Evolutionary conservation across 1,140 invertebrate species (phyloP).

Genomic region (Nymphalis io): DNA sequence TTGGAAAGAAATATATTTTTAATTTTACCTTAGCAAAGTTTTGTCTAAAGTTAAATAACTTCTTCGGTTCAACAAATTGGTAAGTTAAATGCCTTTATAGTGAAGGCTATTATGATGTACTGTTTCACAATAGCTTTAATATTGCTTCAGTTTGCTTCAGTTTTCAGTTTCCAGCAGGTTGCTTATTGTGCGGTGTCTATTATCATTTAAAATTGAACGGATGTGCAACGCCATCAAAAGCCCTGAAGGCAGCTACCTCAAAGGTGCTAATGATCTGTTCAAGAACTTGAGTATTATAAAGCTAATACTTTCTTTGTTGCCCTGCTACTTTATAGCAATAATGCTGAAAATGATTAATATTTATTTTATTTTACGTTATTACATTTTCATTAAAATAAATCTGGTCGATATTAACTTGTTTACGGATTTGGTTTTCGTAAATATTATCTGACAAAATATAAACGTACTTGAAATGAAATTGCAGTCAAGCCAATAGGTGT

Average conservation of each 20-base stretch:
- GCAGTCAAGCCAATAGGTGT: slow-evolving; percentile 59
- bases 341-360: not conserved
- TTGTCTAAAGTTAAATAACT: not conserved
- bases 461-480: slow-evolving; percentile 48
- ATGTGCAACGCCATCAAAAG: slow-evolving; percentile 29
- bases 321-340: not conserved
- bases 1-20: too few relatives aligned
- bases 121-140: slow-evolving; percentile 22
- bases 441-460: not conserved
- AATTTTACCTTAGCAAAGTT: not conserved
- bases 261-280: slow-evolving; percentile 27
- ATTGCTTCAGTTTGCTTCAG: slow-evolving; percentile 17
- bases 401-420: too few relatives aligned
- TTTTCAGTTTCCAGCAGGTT: slow-evolving; percentile 13
- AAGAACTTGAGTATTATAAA: slow-evolving; percentile 11
- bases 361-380: not conserved
- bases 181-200: slow-evolving; percentile 32
- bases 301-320: slow-evolving; percentile 16
- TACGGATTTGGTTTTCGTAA: too few relatives aligned
- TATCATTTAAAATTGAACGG: slow-evolving; percentile 38
- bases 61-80: not conserved
- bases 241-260: slow-evolving; percentile 25
- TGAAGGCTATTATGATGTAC: slow-evolving; percentile 13
- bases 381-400: too few relatives aligned
- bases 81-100: not conserved